A percentile compares a stretch with the other conserved stretches of the same genome.
These are phyloP conservation scores for Drosophila greeni DNA, from an alignment of 2,888 invertebrate genomes.

Conservation along the genomic window DNA sequence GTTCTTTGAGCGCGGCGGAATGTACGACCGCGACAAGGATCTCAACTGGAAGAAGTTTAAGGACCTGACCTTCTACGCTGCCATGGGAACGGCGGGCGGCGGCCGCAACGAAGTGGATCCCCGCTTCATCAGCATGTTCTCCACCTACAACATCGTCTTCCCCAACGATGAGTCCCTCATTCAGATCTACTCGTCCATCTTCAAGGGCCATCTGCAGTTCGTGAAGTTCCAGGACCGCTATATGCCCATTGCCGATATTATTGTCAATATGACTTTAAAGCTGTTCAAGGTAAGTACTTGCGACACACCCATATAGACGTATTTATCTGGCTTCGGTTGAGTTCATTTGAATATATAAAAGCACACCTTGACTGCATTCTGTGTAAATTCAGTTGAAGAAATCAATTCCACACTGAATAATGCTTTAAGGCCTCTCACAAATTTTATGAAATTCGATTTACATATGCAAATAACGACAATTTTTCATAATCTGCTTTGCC, in stretches of 20 bases:
- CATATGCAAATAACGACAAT: constrained; percentile 78
- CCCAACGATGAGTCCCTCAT: constrained; percentile 88
- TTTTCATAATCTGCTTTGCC: constrained; percentile 77
- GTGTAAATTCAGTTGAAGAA: constrained; percentile 32
- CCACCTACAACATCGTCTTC: constrained; percentile 90
- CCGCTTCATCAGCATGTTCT: constrained; percentile 94
- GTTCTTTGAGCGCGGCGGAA: constrained; percentile 91
- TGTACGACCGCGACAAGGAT: constrained; percentile 93
- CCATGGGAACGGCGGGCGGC: constrained; percentile 93
- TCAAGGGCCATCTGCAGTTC: constrained; percentile 85
- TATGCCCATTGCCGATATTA: constrained; percentile 82
- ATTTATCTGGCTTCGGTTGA: constrained; percentile 10
- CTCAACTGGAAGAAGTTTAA: constrained; percentile 92
- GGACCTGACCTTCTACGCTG: constrained; percentile 87
- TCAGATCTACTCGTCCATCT: constrained; percentile 90
- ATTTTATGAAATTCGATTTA: constrained; percentile 78
- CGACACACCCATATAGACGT: background rate
- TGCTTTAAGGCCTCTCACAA: constrained; percentile 65
- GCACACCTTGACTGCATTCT: constrained; percentile 30
- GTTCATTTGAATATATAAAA: constrained; percentile 10
- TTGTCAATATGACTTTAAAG: constrained; percentile 89
- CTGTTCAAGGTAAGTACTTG: constrained; percentile 84
- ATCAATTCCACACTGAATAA: constrained; percentile 51
- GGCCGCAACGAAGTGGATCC: constrained; percentile 94
- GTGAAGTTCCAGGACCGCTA: constrained; percentile 84